phyloP scores from a whole-genome alignment of 1,140 invertebrate species.

The Polyergus mexicanus region DNA sequence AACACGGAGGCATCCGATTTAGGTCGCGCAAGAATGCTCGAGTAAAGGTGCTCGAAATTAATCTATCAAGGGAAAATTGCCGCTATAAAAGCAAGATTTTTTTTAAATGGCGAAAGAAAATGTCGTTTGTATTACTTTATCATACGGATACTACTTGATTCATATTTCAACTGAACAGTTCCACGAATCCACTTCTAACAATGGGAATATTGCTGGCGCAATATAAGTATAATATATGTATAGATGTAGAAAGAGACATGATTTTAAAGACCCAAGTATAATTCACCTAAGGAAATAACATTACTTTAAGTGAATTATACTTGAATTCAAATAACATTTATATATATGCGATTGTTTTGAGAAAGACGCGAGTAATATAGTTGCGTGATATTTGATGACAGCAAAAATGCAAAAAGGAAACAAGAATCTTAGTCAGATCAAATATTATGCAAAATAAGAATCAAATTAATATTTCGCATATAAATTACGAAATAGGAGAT shows the following conservation, averaged over 20 bases:
- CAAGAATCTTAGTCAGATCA: slow-evolving; percentile 39
- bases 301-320: slow-evolving; percentile 12
- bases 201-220: not conserved
- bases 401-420: not conserved
- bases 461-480: slow-evolving; percentile 84
- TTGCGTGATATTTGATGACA: too few species aligned
- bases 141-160: slow-evolving; percentile 11
- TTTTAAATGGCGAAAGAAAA: slow-evolving; percentile 22
- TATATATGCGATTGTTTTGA: not conserved
- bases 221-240: not conserved
- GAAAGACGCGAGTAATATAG: not conserved
- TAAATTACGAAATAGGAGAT: slow-evolving; percentile 72
- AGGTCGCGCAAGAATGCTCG: slow-evolving; percentile 24
- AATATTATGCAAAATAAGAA: slow-evolving; percentile 83
- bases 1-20: slow-evolving; percentile 8
- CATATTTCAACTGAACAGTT: slow-evolving; percentile 9
- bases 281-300: not conserved
- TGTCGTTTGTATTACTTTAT: slow-evolving; percentile 21
- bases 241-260: not conserved
- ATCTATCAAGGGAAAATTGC: slow-evolving; percentile 63
- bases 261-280: not conserved
- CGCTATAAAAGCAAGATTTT: slow-evolving; percentile 51
- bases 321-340: not conserved
- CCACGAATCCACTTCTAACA: not conserved
- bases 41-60: slow-evolving; percentile 61